Percentiles rank a stretch among this genome's conserved stretches.
phyloP scores from a whole-genome alignment of 2,797 vertebrate genomes.

The Triplophysa yarkandensis region DNA sequence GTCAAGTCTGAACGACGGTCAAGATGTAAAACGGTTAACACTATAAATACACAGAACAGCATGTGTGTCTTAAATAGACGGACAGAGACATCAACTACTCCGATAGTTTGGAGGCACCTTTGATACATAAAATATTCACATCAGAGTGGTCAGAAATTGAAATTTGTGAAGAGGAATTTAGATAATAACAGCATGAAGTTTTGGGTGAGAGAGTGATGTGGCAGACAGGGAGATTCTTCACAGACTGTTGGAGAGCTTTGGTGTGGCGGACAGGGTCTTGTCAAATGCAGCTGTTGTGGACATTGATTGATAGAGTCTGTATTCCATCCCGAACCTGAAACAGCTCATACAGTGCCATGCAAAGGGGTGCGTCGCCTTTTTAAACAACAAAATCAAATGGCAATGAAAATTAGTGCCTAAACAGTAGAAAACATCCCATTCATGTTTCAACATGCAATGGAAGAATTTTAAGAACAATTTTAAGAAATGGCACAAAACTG shows the following conservation, averaged over 20 bases:
- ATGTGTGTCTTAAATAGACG: conserved; percentile 23
- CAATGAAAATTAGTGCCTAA: background rate
- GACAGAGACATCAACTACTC: conserved; percentile 27
- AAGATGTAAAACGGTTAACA: conserved; percentile 11
- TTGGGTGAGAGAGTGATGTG: conserved; percentile 61
- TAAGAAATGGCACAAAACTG: background rate
- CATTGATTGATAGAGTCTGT: conserved; percentile 96
- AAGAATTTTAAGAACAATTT: background rate
- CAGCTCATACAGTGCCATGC: conserved; percentile 46
- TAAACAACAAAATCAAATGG: conserved; percentile 41
- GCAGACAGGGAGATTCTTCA: conserved; percentile 82
- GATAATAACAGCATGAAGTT: conserved; percentile 58
- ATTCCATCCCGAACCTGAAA: conserved; percentile 76
- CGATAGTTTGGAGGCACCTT: conserved; percentile 69
- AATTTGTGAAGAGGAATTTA: conserved; percentile 62
- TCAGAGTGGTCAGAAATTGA: conserved; percentile 56
- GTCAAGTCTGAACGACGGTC: conserved; percentile 5
- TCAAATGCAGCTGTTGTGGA: conserved; percentile 94
- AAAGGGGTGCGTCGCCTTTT: conserved; percentile 42
- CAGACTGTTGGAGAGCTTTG: conserved; percentile 92
- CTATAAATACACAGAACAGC: conserved; percentile 31
- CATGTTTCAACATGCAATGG: background rate
- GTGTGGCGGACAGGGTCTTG: conserved; percentile 91
- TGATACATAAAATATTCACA: conserved; percentile 69
- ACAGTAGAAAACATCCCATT: background rate